Percentiles rank a stretch among this genome's conserved stretches.
These are phyloP conservation scores for Piaya cayana DNA, from an alignment of 2,113 vertebrate species.

Conservation along the genomic window DNA sequence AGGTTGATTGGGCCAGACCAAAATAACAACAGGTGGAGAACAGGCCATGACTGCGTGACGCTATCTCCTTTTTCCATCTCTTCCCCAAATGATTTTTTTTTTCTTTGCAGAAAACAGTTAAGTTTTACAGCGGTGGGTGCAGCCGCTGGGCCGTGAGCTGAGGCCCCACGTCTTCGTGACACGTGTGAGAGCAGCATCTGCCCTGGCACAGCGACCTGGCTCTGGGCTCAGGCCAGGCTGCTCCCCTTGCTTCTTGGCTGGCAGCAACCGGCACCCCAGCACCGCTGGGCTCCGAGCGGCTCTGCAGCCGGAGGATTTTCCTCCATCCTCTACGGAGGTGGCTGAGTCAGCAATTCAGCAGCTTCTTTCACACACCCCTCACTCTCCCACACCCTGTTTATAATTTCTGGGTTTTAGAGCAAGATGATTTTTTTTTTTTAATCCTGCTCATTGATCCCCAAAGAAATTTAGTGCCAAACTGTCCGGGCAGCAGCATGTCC, in stretches of 20 bases:
- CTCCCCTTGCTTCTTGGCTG: accelerated
- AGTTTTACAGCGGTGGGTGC: neutral
- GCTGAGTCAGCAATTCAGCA: neutral
- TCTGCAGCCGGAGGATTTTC: neutral
- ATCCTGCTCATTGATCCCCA: neutral
- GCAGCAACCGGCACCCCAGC: neutral
- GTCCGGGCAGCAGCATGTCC: neutral
- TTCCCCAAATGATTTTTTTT: conserved; percentile 31
- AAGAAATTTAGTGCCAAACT: accelerated
- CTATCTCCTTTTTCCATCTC: conserved; percentile 75
- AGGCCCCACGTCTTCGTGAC: neutral
- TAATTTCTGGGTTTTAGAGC: neutral
- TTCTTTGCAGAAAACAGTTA: conserved; percentile 60
- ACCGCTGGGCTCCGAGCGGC: accelerated
- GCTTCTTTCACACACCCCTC: too few relatives aligned
- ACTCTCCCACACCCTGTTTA: accelerated
- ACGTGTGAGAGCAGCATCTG: neutral
- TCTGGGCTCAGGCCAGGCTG: accelerated
- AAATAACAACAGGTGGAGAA: conserved; percentile 99
- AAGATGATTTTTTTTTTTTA: neutral
- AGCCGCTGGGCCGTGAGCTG: neutral
- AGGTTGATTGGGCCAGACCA: conserved; percentile 95
- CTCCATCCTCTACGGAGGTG: neutral
- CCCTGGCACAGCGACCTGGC: accelerated
- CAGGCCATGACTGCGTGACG: conserved; percentile 80